Percentiles rank a stretch among this genome's conserved stretches.
These are phyloP conservation scores for Hydropotes inermis DNA, from an alignment of 2,113 vertebrate genomes.

Conservation along the genomic window DNA sequence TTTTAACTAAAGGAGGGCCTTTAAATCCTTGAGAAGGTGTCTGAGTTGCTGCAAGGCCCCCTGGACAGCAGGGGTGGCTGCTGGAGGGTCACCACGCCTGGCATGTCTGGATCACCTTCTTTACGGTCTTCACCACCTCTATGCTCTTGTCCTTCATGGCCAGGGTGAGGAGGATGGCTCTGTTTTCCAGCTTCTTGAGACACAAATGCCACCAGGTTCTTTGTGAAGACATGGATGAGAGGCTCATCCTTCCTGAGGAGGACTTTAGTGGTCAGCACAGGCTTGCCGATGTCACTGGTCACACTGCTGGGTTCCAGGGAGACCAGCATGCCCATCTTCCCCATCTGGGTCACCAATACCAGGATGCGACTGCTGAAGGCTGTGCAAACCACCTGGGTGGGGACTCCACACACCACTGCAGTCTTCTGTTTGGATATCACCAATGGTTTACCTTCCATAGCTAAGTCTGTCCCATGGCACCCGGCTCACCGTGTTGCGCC, in stretches of 20 bases:
- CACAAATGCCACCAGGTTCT: slow-evolving; percentile 90
- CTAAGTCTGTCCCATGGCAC: neutral
- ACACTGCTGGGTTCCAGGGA: slow-evolving; percentile 88
- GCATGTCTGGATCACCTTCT: neutral
- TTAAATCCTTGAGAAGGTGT: no score
- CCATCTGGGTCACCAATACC: slow-evolving; percentile 93
- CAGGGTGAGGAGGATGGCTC: slow-evolving; percentile 89
- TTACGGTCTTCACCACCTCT: neutral
- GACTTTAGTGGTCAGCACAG: slow-evolving; percentile 89
- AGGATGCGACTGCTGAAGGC: slow-evolving; percentile 93
- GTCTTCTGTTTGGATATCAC: slow-evolving; percentile 87
- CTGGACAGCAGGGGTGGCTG: neutral
- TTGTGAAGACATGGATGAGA: slow-evolving; percentile 92
- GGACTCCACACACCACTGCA: slow-evolving; percentile 86
- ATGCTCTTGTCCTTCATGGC: slow-evolving; percentile 58
- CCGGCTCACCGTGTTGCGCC: neutral
- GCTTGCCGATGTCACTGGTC: slow-evolving; percentile 53
- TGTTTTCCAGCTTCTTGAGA: slow-evolving; percentile 92
- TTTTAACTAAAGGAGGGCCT: neutral
- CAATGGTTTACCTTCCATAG: neutral
- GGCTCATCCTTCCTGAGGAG: slow-evolving; percentile 96
- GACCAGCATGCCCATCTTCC: slow-evolving; percentile 93
- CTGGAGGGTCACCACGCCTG: neutral
- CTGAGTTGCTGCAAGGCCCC: accelerated
- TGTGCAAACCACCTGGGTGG: slow-evolving; percentile 93